A percentile compares a stretch with the other conserved stretches of the same genome.
Evolutionary conservation across 2,113 vertebrate species (phyloP).

Genomic region (Ameiurus melas): DNA sequence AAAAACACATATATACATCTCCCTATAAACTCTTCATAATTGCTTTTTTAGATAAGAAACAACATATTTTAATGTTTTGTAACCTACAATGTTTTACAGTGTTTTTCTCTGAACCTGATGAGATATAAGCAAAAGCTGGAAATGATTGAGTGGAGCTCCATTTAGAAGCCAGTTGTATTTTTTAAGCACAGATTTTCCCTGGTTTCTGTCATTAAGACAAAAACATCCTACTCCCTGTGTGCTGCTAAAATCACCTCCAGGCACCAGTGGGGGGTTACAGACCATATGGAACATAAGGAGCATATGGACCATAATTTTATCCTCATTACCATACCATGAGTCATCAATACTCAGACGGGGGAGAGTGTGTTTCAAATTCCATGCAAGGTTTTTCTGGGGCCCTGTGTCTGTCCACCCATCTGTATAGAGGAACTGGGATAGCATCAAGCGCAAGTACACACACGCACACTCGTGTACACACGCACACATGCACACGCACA

Average conservation of each 20-base stretch:
- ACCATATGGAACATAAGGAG: constrained; percentile 1
- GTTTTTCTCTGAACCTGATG: neutral
- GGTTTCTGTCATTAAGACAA: neutral
- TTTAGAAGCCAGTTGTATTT: neutral
- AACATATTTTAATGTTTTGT: neutral
- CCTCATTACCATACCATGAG: constrained; percentile 31
- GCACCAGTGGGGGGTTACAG: constrained; percentile 14
- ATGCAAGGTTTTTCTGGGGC: neutral
- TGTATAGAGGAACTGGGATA: neutral
- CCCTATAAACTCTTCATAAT: neutral
- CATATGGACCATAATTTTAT: constrained; percentile 18
- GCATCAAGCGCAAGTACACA: neutral
- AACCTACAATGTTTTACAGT: neutral
- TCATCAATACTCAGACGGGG: constrained; percentile 18
- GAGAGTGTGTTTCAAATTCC: neutral
- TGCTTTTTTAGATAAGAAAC: neutral
- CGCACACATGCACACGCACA: neutral
- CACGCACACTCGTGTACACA: neutral
- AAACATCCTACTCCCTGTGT: neutral
- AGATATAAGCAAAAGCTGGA: neutral
- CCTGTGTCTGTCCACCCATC: neutral
- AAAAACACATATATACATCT: neutral
- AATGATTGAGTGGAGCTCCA: constrained; percentile 2
- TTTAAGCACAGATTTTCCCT: constrained; percentile 7
- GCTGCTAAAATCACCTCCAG: constrained; percentile 23